phyloP scores from a whole-genome alignment of 2,797 vertebrate species.

The Vireo griseus region DNA sequence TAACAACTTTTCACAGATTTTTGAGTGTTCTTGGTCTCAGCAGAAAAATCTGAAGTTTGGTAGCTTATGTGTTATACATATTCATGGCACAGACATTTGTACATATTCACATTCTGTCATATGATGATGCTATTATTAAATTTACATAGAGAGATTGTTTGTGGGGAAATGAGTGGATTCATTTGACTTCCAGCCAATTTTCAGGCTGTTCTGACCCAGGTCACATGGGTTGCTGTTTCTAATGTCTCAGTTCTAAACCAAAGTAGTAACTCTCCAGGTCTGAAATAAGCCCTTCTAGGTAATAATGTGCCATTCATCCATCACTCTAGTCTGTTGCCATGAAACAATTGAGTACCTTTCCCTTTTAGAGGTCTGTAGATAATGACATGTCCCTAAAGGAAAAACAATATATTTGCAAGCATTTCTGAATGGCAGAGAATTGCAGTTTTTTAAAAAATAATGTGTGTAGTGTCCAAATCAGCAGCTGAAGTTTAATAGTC shows the following conservation, averaged over 20 bases:
- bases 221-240: neutral
- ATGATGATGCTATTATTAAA: neutral
- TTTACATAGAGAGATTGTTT: neutral
- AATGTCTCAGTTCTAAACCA: neutral
- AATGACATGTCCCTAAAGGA: neutral
- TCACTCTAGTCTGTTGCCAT: neutral
- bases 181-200: neutral
- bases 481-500: neutral
- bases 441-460: neutral
- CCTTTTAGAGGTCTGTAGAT: neutral
- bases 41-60: neutral
- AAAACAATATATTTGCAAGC: neutral
- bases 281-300: conserved; percentile 14
- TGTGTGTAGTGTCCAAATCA: neutral
- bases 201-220: neutral
- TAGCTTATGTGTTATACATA: neutral
- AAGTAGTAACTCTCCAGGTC: neutral
- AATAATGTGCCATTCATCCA: neutral
- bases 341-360: neutral
- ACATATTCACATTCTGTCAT: neutral
- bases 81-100: neutral
- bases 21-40: neutral
- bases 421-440: conserved; percentile 15
- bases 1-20: neutral
- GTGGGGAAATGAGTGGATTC: neutral